Evolutionary conservation across 2,888 invertebrate genomes (phyloP), one percentile per base, ranked within the genome.

Genomic region (Gerris lacustris): DNA sequence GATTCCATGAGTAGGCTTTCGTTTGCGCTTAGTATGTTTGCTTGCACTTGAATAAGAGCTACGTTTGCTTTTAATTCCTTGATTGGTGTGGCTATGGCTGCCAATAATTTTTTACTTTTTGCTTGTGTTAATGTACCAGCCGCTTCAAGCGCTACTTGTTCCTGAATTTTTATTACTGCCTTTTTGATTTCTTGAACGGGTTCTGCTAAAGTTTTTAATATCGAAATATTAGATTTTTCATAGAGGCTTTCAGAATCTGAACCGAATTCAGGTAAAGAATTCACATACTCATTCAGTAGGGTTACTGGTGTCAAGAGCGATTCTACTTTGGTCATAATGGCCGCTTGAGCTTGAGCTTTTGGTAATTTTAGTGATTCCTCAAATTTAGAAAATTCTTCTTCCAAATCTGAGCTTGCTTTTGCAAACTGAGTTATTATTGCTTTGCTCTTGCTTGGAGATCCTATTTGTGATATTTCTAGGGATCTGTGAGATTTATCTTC

Each of bases 31-130:
- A 86, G 72, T 72, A 81, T 69, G 78, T 73, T 77, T 77, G 75
- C 84, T 82, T 72, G 75, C 76, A 84, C 82, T 72, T 82, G 80
- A 74, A 85, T 81, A 73, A 83, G 78, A 7, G 83, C 76, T 67
- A 84, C 81, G 75, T 83, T 83, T 73, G 80, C 82, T 75, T 83
- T 74, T 11, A 78, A 71, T 66, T 77, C 77, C 72, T 76, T 75
- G 0, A 76, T 73, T 47, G 76, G 75, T 70, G 75, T 73, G 6
- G 74, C 73, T n/a, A 76, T 71, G 9, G 73, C 73, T 31, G 68
- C 68, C 5, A 76, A 66, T 6, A 74, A 66, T 11, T 73, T 31
- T 64, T 18, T 18, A 17, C 18, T 64, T 64, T 9, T 63, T 31
- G 67, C 68, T 5, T 31, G 68, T 62, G 69, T 47, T 6, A 63